Percentiles rank a stretch among this genome's conserved stretches.
These are phyloP conservation scores for Dolichotis patagonum DNA, from an alignment of 2,113 vertebrate genomes.

Conservation along the genomic window DNA sequence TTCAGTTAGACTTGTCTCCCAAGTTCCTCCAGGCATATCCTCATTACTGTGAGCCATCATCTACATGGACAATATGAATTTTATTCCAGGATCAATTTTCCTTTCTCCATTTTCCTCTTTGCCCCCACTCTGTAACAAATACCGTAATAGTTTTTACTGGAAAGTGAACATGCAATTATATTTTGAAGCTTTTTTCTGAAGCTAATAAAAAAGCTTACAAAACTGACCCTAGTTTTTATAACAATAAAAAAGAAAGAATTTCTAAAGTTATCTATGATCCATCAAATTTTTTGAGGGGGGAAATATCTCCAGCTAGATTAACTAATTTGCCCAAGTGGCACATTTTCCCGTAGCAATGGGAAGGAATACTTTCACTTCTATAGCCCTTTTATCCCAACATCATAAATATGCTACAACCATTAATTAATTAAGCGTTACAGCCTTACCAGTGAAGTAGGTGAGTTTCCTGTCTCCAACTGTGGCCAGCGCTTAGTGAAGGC, in stretches of 20 bases:
- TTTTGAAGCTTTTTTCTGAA: constrained; percentile 9
- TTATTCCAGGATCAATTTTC: background rate
- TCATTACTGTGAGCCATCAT: constrained; percentile 21
- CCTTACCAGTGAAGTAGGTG: constrained; percentile 81
- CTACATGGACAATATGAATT: background rate
- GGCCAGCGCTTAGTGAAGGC: constrained; percentile 76
- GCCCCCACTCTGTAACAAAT: constrained; percentile 17
- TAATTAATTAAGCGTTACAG: constrained; percentile 84
- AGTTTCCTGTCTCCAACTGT: constrained; percentile 84
- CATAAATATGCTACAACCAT: constrained; percentile 80
- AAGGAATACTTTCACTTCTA: constrained; percentile 65
- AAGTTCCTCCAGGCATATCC: background rate
- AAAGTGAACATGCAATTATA: constrained; percentile 4
- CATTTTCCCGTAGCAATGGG: constrained; percentile 41
- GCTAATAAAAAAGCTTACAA: constrained; percentile 31
- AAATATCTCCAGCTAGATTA: constrained; percentile 35
- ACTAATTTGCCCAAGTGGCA: constrained; percentile 61
- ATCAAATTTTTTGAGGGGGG: background rate
- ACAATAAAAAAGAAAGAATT: constrained; percentile 11
- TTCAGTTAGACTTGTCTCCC: background rate
- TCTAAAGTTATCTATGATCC: constrained; percentile 26
- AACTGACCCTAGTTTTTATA: constrained; percentile 12
- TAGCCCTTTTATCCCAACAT: constrained; percentile 75
- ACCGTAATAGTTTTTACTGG: background rate
- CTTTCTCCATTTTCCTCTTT: constrained; percentile 9